Evolutionary conservation across 2,888 invertebrate genomes (phyloP), one percentile per base, ranked within the genome.

Genomic region (Allygus modestus): DNA sequence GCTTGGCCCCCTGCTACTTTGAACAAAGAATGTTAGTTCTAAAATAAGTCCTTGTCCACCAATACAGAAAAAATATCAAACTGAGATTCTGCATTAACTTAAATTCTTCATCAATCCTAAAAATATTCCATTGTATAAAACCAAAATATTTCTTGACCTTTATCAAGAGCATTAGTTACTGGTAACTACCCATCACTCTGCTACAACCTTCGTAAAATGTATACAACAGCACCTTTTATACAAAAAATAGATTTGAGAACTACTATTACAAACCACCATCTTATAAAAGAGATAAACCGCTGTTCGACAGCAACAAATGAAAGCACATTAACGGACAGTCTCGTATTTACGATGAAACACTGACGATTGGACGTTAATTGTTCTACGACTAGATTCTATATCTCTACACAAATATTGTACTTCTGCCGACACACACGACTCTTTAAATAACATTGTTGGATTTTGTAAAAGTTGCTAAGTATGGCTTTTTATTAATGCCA

Each of bases 281-380:
- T n/a, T 77, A 77, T 77, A 77, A 77, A 46, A 77, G 26, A 41
- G 51, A 51, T 26, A 23, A 41, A 51, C 31, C 28, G n/a, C 28
- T 28, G 41, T 77, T 43, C 1, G 51, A 28, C 46, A 77, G 28
- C n/a, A 23, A 9, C 12, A 17, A 77, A 46, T 77, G 77, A 77
- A 77, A 77, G 77, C 77, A 77, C 77, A 77, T 23, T 43, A 73
- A 77, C 51, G 77, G 77, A 77, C 77, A 77, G 77, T 28, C 43
- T 37, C 77, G 46, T 51, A 17, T 37, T 37, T n/a, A 43, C 43
- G n/a, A 23, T 15, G 51, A 46, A 46, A 77, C 77, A 77, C 46
- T 28, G 77, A 77, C 43, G n/a, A 77, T 51, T 77, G 77, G 77
- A 77, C 77, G 77, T 77, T 73, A 46, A 77, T 28, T 46, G 77